These are phyloP conservation scores for Triops cancriformis DNA, from an alignment of 1,140 invertebrate species.

Conservation along the genomic window DNA sequence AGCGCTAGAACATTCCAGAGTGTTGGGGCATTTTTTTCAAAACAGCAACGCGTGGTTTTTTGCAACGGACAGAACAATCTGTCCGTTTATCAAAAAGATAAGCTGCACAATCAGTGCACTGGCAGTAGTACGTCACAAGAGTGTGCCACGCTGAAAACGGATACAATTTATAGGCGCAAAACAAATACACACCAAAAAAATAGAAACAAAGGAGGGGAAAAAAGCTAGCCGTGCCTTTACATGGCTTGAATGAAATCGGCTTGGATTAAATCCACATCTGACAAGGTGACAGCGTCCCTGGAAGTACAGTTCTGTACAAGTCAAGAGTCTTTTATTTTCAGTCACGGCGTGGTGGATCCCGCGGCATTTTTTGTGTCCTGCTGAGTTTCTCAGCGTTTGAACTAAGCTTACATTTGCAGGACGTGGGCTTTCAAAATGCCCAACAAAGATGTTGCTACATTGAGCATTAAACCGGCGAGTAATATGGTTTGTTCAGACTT, in stretches of 20 bases:
- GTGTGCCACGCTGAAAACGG: too few relatives aligned
- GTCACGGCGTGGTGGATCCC: background rate
- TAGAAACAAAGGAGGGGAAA: background rate
- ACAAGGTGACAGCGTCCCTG: background rate
- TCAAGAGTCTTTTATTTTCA: background rate
- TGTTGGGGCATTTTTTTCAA: too few relatives aligned
- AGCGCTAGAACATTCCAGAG: too few relatives aligned
- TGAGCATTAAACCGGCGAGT: background rate
- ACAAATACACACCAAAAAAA: background rate
- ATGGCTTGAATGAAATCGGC: background rate
- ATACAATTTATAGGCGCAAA: too few relatives aligned
- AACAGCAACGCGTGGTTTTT: too few relatives aligned
- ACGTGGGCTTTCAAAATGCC: background rate
- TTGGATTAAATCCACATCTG: slow-evolving; percentile 6
- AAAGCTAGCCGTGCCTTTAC: background rate
- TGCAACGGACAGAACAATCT: too few relatives aligned
- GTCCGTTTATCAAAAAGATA: too few relatives aligned
- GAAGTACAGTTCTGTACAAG: background rate
- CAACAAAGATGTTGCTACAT: background rate
- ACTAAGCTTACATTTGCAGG: background rate
- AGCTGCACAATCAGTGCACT: too few relatives aligned
- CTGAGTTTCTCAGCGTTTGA: slow-evolving; percentile 1
- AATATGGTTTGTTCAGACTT: background rate
- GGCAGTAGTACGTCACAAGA: too few relatives aligned
- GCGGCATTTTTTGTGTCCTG: background rate